phyloP scores from a whole-genome alignment of 2,888 invertebrate species.

The Microdon myrmicae region DNA sequence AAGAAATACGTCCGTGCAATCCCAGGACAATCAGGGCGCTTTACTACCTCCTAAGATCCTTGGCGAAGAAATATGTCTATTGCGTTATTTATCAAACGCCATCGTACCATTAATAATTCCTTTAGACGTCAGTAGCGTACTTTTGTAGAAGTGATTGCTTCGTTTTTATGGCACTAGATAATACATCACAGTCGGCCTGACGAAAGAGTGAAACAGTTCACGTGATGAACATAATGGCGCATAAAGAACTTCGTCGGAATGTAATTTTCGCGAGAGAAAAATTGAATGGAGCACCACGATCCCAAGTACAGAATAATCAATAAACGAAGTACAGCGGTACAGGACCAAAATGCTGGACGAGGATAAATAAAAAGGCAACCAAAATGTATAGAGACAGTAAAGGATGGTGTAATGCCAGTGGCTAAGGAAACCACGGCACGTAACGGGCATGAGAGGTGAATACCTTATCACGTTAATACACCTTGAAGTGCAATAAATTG shows the following conservation, averaged over 20 bases:
- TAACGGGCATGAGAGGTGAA: conserved; percentile 45
- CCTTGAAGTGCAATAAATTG: conserved; percentile 51
- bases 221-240: conserved; percentile 16
- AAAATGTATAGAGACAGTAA: background rate
- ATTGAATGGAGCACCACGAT: conserved; percentile 28
- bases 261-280: conserved; percentile 11
- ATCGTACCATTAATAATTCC: conserved; percentile 54
- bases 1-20: conserved; percentile 3
- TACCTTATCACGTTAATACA: conserved; percentile 51
- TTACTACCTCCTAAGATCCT: conserved; percentile 7
- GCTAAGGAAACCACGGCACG: conserved; percentile 30
- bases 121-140: conserved; percentile 17
- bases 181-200: conserved; percentile 26
- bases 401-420: conserved; percentile 1
- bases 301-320: conserved; percentile 29
- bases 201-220: conserved; percentile 5
- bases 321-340: conserved; percentile 10
- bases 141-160: conserved; percentile 17
- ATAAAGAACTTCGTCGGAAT: conserved; percentile 1
- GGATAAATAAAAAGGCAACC: background rate
- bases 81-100: conserved; percentile 54
- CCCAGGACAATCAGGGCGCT: background rate
- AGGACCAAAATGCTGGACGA: background rate
- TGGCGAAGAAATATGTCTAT: conserved; percentile 24
- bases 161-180: conserved; percentile 30